A percentile compares a stretch with the other conserved stretches of the same genome.
phyloP scores from a whole-genome alignment of 2,113 vertebrate genomes.

The Hymenochirus boettgeri region DNA sequence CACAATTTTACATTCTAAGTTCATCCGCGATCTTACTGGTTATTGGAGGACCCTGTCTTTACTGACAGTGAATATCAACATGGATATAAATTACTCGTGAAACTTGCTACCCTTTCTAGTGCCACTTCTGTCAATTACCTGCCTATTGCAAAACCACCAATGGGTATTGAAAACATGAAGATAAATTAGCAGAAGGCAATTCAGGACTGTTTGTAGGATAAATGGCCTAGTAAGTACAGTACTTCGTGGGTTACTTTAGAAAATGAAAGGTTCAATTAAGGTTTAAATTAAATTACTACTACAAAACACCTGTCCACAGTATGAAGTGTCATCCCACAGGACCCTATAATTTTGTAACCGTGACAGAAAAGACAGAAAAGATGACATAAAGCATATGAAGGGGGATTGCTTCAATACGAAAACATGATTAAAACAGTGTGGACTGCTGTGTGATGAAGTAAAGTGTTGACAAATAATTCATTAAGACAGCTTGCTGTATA shows the following conservation, averaged over 20 bases:
- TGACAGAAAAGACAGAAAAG: not conserved
- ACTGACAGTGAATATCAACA: too few species aligned
- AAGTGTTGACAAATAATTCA: not conserved
- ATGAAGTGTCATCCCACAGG: conserved; percentile 1
- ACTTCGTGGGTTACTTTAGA: not conserved
- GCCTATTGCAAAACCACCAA: not conserved
- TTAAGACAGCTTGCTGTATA: too few species aligned
- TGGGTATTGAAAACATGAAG: not conserved
- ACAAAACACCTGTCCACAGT: conserved; percentile 1
- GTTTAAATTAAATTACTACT: not conserved
- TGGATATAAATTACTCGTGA: too few species aligned
- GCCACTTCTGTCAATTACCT: too few species aligned
- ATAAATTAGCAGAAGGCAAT: not conserved
- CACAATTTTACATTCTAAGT: too few species aligned
- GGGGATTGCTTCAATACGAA: not conserved
- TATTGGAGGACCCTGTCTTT: too few species aligned
- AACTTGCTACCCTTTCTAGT: too few species aligned
- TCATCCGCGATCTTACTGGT: too few species aligned
- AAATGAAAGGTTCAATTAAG: not conserved
- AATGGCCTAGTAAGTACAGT: not conserved
- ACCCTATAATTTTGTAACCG: not conserved
- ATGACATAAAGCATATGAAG: not conserved
- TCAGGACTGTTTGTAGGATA: too few species aligned
- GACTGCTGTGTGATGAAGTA: not conserved
- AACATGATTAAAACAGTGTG: not conserved